These are phyloP conservation scores for Pelagia noctiluca DNA, from an alignment of 30 jellyfish, hydroid and myxozoan genomes.

Conservation along the genomic window DNA sequence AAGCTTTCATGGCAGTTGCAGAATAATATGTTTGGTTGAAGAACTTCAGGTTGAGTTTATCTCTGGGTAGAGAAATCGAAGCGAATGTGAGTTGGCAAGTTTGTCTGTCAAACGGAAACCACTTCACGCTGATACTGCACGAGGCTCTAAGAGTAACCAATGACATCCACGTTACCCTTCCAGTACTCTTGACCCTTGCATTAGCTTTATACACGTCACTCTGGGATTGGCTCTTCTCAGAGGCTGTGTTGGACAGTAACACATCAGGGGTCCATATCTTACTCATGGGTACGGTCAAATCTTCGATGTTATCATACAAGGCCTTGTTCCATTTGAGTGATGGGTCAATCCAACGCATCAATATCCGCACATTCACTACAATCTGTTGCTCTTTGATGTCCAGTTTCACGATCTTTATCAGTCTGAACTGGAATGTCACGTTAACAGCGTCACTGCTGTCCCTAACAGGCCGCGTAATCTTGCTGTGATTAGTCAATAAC, in stretches of 20 bases:
- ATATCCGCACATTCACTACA: slow-evolving; percentile 22
- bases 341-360: slow-evolving; percentile 68
- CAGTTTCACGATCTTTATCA: slow-evolving; percentile 43
- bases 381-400: slow-evolving; percentile 55
- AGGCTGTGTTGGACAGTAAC: slow-evolving; percentile 75
- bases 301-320: slow-evolving; percentile 24
- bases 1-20: slow-evolving; percentile 15
- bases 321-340: slow-evolving; percentile 53
- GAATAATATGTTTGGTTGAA: slow-evolving; percentile 54
- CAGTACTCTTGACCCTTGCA: slow-evolving; percentile 35
- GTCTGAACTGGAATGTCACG: slow-evolving; percentile 24
- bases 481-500: neutral
- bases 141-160: slow-evolving; percentile 68
- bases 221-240: slow-evolving; percentile 46
- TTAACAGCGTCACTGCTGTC: slow-evolving; percentile 1
- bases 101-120: slow-evolving; percentile 85
- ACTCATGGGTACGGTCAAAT: slow-evolving; percentile 33
- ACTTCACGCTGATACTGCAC: slow-evolving; percentile 73
- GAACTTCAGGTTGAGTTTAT: slow-evolving; percentile 23
- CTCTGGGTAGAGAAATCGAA: slow-evolving; percentile 50
- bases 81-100: slow-evolving; percentile 63
- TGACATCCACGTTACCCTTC: slow-evolving; percentile 74
- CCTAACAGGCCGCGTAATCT: slow-evolving; percentile 13
- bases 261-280: slow-evolving; percentile 83
- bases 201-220: slow-evolving; percentile 75